Evolutionary conservation across 1,140 invertebrate genomes (phyloP), one percentile per base, ranked within the genome.

Genomic region (Zaprionus lachaisei): DNA sequence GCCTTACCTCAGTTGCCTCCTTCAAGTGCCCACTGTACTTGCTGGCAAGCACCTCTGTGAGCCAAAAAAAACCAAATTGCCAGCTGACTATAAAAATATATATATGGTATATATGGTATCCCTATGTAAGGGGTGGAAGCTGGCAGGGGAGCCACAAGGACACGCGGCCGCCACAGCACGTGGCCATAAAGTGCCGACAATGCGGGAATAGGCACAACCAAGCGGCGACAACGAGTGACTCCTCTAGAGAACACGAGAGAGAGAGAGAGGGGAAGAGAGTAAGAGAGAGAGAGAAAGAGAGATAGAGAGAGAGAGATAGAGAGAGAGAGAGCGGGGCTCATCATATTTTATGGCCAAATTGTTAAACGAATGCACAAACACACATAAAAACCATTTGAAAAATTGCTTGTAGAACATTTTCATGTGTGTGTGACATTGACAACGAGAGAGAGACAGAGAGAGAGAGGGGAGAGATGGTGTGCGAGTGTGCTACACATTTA

Each of bases 351-450:
- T 67, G 65, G 26, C 65, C 65, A 67, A 67, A 67, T 67, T 58
- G 65, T 67, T 67, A 67, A 67, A 90, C 81, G 69, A 75, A 75
- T 70, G 69, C 72, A 71, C 72, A 78, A 84, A 84, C 83, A 80
- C 83, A 82, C 79, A 86, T 77, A 86, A 86, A 90, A 90, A 81
- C 81, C 81, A 90, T 81, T 81, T 82, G 86, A 82, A 90, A 90
- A 90, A 90, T 90, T 90, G 86, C 86, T 90, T 91, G 86, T 86
- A 90, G 91, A 90, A 90, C 86, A 91, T 89, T 89, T 84, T 89
- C 85, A 77, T 73, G 80, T 73, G 71, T 67, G 56, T 84, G 84
- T 89, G 84, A 80, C 78, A 80, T 80, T 80, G 78, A 80, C 62
- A 61, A 41, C 57, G 54, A 49, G 20, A 60, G 20, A 60, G 22